phyloP scores from a whole-genome alignment of 2,888 invertebrate genomes.

The Unio delphinus region DNA sequence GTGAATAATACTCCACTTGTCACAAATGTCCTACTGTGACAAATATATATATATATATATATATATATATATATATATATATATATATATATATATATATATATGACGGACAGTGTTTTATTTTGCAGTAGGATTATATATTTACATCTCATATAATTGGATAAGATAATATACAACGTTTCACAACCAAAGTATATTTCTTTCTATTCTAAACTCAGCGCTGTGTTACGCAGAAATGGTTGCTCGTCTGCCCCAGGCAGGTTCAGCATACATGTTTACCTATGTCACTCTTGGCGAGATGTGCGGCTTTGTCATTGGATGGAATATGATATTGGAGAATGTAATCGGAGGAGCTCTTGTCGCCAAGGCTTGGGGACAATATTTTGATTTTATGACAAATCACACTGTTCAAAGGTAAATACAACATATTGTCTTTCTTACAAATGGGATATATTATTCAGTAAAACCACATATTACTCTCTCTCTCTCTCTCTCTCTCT shows the following conservation, averaged over 20 bases:
- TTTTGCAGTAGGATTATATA: too few species aligned
- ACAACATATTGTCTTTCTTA: background rate
- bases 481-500: slow-evolving; percentile 5
- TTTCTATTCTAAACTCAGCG: slow-evolving; percentile 37
- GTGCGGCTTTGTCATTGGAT: slow-evolving; percentile 66
- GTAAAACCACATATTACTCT: background rate
- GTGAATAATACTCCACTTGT: too few species aligned
- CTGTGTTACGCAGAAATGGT: slow-evolving; percentile 66
- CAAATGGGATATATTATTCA: background rate
- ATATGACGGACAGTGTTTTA: too few species aligned
- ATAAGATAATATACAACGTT: too few species aligned
- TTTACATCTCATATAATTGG: too few species aligned
- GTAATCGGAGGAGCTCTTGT: slow-evolving; percentile 61
- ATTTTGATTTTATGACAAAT: slow-evolving; percentile 64
- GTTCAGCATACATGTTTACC: slow-evolving; percentile 65
- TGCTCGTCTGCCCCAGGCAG: slow-evolving; percentile 61
- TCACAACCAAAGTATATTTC: too few species aligned
- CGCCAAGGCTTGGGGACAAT: slow-evolving; percentile 67
- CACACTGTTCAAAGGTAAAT: slow-evolving; percentile 57
- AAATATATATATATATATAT: too few species aligned
- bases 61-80: too few species aligned
- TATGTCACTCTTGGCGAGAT: slow-evolving; percentile 66
- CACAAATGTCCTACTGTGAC: too few species aligned
- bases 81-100: too few species aligned
- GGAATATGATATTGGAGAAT: slow-evolving; percentile 66